Conservation (phyloP, 2,113 vertebrate genomes). For the Carettochelys insculpta region DNA sequence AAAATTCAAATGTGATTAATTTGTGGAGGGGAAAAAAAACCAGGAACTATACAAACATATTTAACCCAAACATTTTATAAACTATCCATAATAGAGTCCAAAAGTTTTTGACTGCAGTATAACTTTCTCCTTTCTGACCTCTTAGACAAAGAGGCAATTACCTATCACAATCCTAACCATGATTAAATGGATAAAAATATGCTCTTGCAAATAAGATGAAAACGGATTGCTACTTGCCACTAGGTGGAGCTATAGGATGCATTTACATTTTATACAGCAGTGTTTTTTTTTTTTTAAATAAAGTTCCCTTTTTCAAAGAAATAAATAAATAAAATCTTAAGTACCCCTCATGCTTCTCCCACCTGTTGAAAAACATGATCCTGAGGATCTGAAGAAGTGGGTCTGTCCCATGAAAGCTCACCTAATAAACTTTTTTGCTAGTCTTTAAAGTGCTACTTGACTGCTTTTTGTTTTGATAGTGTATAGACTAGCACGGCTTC, state of each 20-base stretch:
- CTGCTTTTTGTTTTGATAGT: too few species aligned
- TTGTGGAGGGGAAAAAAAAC: neutral
- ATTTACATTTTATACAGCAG: neutral
- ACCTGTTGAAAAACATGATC: too few species aligned
- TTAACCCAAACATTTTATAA: neutral
- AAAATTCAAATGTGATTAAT: neutral
- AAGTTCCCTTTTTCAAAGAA: too few species aligned
- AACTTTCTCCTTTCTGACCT: neutral
- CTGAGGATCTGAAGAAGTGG: too few species aligned
- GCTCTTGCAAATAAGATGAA: rapidly evolving
- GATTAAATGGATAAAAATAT: neutral
- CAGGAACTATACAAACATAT: neutral
- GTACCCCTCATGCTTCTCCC: too few species aligned
- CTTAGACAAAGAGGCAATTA: neutral
- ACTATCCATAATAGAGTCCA: neutral
- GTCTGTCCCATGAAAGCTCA: too few species aligned
- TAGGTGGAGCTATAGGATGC: constrained; percentile 21
- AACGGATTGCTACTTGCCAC: neutral
- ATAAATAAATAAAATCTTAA: too few species aligned
- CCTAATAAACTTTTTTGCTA: too few species aligned
- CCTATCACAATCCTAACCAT: neutral
- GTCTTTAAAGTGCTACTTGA: too few species aligned
- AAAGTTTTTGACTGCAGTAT: neutral
- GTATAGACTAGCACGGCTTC: too few species aligned
- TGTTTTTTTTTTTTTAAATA: too few species aligned